Conservation (phyloP, 1,140 invertebrate genomes). For the Rhagoletis zephyria region DNA sequence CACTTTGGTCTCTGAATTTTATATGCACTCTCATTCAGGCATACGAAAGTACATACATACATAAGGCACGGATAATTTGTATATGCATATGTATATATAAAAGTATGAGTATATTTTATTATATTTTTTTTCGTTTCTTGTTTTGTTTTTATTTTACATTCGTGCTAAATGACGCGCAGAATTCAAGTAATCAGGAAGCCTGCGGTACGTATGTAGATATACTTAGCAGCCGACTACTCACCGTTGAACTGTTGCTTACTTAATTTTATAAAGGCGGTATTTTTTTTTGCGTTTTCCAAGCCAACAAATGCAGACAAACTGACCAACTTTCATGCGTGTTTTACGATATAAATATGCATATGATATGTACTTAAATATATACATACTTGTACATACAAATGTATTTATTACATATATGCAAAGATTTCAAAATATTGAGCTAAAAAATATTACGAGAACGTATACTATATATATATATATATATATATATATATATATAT, state of each 20-base stretch:
- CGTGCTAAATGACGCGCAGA: background rate
- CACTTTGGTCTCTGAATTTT: background rate
- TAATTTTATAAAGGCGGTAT: background rate
- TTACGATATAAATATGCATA: background rate
- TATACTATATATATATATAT: too few relatives aligned
- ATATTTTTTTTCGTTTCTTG: background rate
- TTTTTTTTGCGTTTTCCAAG: background rate
- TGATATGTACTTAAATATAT: background rate
- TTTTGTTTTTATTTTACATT: background rate
- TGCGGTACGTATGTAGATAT: background rate
- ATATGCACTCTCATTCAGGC: too few relatives aligned
- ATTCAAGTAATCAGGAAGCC: background rate
- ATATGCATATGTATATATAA: background rate
- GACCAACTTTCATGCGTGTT: background rate
- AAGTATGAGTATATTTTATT: background rate
- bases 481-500: too few relatives aligned
- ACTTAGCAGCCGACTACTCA: background rate
- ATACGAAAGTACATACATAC: background rate
- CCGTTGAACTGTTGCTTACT: background rate
- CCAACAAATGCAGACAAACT: background rate
- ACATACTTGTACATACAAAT: background rate
- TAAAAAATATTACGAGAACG: too few relatives aligned
- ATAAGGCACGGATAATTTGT: background rate
- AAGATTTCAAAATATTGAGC: too few relatives aligned
- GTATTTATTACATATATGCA: background rate